Percentiles rank a stretch among this genome's conserved stretches.
Evolutionary conservation across 2,888 invertebrate species (phyloP).

Genomic region (Cerastis rubricosa): DNA sequence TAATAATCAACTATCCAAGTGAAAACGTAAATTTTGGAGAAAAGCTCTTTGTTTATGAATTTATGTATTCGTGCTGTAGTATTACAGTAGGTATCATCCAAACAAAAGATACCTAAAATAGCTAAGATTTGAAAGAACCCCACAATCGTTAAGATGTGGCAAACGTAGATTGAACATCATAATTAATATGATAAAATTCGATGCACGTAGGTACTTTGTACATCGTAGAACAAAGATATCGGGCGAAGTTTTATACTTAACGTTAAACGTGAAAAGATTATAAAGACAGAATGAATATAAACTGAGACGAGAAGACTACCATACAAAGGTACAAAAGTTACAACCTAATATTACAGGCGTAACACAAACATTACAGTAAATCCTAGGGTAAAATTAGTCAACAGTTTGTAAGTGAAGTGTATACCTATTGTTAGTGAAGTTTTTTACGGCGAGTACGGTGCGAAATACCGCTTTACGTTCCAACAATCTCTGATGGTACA

Average conservation of each 20-base stretch:
- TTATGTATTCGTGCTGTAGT: not conserved
- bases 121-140: conserved; percentile 13
- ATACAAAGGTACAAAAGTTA: conserved; percentile 45
- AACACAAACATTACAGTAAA: conserved; percentile 50
- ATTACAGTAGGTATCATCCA: not conserved
- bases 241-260: conserved; percentile 59
- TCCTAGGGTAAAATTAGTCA: conserved; percentile 62
- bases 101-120: conserved; percentile 17
- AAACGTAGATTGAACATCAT: conserved; percentile 14
- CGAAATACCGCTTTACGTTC: conserved; percentile 71
- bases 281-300: conserved; percentile 50
- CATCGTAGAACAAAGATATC: conserved; percentile 50
- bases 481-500: conserved; percentile 81
- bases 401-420: conserved; percentile 61
- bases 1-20: not conserved
- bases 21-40: conserved; percentile 14
- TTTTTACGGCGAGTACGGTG: conserved; percentile 68
- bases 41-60: conserved; percentile 3
- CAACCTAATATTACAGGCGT: conserved; percentile 39
- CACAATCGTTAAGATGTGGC: not conserved
- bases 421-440: conserved; percentile 64
- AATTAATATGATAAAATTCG: conserved; percentile 52
- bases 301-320: conserved; percentile 38
- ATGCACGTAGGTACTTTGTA: conserved; percentile 47
- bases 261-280: conserved; percentile 63